Conservation (phyloP, 2,888 invertebrate species). For the Thalpophila matura region DNA sequence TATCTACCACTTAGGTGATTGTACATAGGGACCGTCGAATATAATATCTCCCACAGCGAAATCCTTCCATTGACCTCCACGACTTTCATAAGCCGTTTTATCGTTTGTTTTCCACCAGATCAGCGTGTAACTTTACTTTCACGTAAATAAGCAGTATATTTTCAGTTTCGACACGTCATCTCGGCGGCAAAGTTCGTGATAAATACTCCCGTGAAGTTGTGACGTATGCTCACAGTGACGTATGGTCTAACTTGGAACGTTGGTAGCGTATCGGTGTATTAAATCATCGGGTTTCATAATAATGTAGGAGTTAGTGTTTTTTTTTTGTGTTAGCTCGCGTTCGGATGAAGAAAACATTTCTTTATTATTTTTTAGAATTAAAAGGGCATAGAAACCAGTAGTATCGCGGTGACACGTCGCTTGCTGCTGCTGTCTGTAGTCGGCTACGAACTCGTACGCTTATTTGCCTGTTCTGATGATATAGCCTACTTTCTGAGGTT, state of each 20-base stretch:
- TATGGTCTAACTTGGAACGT: constrained; percentile 30
- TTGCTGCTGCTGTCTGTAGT: too few species aligned
- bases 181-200: constrained; percentile 38
- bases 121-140: constrained; percentile 25
- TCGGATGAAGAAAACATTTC: too few species aligned
- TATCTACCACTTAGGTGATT: too few species aligned
- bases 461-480: too few species aligned
- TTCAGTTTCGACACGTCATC: constrained; percentile 45
- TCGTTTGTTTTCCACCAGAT: constrained; percentile 28
- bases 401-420: too few species aligned
- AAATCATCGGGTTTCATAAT: constrained; percentile 10
- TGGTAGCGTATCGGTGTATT: constrained; percentile 28
- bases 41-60: not conserved
- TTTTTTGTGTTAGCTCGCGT: not conserved
- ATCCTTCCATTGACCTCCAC: constrained; percentile 5
- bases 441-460: too few species aligned
- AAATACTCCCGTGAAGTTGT: constrained; percentile 43
- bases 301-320: not conserved
- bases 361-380: too few species aligned
- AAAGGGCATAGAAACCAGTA: too few species aligned
- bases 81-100: not conserved
- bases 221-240: constrained; percentile 39
- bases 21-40: too few species aligned
- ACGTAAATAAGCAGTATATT: constrained; percentile 37
- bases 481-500: too few species aligned